Evolutionary conservation across 2,797 vertebrate genomes (phyloP), one percentile per base, ranked within the genome.

Genomic region (Carapus acus): DNA sequence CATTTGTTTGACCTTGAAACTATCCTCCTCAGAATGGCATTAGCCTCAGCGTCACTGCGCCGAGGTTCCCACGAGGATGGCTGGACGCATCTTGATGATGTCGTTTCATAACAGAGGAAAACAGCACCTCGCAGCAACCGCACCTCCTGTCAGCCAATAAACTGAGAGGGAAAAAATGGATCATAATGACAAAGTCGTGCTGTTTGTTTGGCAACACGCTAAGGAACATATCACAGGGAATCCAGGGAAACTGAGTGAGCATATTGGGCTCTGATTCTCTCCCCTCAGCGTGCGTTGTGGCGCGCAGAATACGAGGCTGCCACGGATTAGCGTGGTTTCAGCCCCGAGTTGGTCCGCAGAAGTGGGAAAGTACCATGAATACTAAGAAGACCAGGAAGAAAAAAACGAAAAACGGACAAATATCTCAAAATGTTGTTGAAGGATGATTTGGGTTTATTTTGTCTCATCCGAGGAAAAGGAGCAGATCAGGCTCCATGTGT

Each of bases 201-300:
- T 78, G 71, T 76, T 67, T 13, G 13, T 65, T 78, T 80, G 81
- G 76, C 77, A 79, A 64, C 50, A 22, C 65, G 40, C 18, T 2
- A 76, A 77, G 60, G 70, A 80, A 43, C 60, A 61, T 73, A 83
- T 88, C 76, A 69, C 78, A 76, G 66, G 78, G 81, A 73, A 85
- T 87, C 58, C 83, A 60, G 57, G 69, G 67, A 75, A 86, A 87
- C 80, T 80, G 83, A 85, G 54, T 67, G 54, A 56, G 82, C 52
- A 65, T 49, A 64, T 80, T 65, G 70, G 60, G 59, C 50, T 69
- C 55, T 52, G 46, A 21, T 54, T 58, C 47, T 23, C 48, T 70
- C 65, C 62, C 60, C 53, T 58, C 33, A 41, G 49, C 22, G n/a
- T n/a, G 49, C 6, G 37, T 4, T 31, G 29, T 20, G 22, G 52